Percentiles rank a stretch among this genome's conserved stretches.
These are phyloP conservation scores for Hippoglossus stenolepis DNA, from an alignment of 2,113 vertebrate genomes.

Conservation along the genomic window DNA sequence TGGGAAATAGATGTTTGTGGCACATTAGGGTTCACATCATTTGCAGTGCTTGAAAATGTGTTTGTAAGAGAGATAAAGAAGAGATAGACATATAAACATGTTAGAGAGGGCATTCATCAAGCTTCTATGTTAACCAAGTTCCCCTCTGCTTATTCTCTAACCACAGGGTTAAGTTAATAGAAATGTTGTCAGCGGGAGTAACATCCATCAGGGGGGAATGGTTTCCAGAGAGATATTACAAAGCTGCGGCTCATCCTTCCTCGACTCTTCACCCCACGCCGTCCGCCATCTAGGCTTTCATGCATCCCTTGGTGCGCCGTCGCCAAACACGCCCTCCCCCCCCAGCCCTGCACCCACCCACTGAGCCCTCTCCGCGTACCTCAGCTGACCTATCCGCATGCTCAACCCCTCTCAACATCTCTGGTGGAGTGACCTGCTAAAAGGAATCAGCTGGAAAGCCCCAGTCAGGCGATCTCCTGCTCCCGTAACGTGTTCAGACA, in stretches of 20 bases:
- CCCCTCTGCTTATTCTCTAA: too few relatives aligned
- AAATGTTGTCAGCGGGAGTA: neutral
- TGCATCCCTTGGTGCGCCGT: conserved; percentile 18
- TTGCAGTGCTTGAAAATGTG: neutral
- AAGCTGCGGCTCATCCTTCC: conserved; percentile 19
- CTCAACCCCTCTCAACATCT: conserved; percentile 19
- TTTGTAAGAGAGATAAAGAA: neutral
- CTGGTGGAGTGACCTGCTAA: conserved; percentile 29
- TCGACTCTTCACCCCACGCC: conserved; percentile 23
- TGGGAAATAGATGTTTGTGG: neutral
- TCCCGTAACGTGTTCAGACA: neutral
- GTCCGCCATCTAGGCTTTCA: conserved; percentile 35
- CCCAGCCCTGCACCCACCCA: neutral
- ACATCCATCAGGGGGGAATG: neutral
- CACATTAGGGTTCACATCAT: neutral
- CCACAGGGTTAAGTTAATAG: neutral
- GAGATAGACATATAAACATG: neutral
- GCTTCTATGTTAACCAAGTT: too few relatives aligned
- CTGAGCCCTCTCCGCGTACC: conserved; percentile 5
- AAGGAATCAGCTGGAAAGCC: conserved; percentile 17
- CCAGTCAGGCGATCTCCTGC: neutral
- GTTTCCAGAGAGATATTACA: conserved; percentile 14
- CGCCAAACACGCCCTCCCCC: neutral
- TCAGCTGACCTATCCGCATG: conserved; percentile 30
- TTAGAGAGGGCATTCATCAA: neutral